These are phyloP conservation scores for Furnarius figulus DNA, from an alignment of 2,113 vertebrate species.

Conservation along the genomic window DNA sequence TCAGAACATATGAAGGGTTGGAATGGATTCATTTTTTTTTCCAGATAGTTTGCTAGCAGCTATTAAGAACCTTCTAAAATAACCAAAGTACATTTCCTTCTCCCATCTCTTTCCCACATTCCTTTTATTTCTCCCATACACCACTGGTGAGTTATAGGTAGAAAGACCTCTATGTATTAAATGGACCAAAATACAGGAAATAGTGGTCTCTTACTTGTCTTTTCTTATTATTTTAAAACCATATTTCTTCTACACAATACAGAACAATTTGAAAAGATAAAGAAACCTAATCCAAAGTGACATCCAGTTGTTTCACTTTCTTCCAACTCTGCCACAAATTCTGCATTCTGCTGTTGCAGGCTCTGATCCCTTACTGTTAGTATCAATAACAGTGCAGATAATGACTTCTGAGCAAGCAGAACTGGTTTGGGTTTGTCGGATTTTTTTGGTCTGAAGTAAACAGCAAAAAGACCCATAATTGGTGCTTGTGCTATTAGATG, in stretches of 20 bases:
- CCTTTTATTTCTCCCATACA: not conserved
- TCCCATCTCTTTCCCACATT: not conserved
- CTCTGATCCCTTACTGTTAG: not conserved
- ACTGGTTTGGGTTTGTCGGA: not conserved
- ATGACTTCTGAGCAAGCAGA: not conserved
- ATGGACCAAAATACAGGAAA: not conserved
- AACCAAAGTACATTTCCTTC: constrained; percentile 1
- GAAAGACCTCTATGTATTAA: not conserved
- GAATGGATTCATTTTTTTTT: not conserved
- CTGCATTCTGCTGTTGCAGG: not conserved
- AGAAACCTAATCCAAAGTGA: not conserved
- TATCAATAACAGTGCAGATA: not conserved
- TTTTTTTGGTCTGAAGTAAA: not conserved
- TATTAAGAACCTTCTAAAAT: constrained; percentile 12
- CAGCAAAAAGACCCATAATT: not conserved
- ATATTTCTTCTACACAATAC: not conserved
- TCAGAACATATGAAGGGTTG: not conserved
- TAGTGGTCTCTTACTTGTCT: not conserved
- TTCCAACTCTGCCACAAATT: not conserved
- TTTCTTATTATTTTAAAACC: not conserved
- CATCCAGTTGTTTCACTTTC: not conserved
- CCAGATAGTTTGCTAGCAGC: not conserved
- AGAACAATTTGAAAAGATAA: not conserved
- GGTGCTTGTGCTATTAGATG: not conserved
- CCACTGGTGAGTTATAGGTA: not conserved